These are phyloP conservation scores for Odontamblyopus rebecca DNA, from an alignment of 2,797 vertebrate genomes.

Conservation along the genomic window DNA sequence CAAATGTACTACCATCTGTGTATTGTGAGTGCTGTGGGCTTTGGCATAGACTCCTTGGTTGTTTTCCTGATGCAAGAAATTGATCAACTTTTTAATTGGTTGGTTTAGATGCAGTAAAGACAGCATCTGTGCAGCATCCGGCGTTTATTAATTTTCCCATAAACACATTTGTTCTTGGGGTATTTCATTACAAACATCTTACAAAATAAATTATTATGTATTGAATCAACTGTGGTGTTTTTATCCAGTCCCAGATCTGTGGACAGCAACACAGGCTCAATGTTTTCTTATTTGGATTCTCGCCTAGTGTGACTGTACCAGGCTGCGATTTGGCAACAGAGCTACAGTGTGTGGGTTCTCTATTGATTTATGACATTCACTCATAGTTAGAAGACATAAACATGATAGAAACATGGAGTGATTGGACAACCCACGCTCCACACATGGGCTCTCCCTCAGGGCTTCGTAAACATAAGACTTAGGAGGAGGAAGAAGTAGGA, in stretches of 20 bases:
- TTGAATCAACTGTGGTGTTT: neutral
- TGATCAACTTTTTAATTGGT: neutral
- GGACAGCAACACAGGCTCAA: neutral
- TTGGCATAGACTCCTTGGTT: neutral
- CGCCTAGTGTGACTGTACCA: neutral
- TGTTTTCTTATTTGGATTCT: slow-evolving; percentile 4
- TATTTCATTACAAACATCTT: neutral
- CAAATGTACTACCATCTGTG: neutral
- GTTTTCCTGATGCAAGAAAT: slow-evolving; percentile 5
- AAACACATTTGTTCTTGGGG: slow-evolving; percentile 1
- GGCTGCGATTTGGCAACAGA: neutral
- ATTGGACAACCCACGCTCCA: slow-evolving; percentile 4
- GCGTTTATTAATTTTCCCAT: neutral
- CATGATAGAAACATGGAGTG: neutral
- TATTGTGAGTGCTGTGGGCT: neutral
- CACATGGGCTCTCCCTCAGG: neutral
- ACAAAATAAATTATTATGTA: neutral
- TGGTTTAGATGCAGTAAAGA: neutral
- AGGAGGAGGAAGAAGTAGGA: neutral
- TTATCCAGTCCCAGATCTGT: slow-evolving; percentile 6
- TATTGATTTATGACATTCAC: slow-evolving; percentile 11
- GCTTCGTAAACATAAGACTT: neutral
- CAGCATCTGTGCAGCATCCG: neutral
- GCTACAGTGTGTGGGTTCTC: neutral
- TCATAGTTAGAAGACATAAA: slow-evolving; percentile 3